Base-by-base conservation (phyloP, 1,140 invertebrate genomes). In the Subanguina moxae region DNA sequence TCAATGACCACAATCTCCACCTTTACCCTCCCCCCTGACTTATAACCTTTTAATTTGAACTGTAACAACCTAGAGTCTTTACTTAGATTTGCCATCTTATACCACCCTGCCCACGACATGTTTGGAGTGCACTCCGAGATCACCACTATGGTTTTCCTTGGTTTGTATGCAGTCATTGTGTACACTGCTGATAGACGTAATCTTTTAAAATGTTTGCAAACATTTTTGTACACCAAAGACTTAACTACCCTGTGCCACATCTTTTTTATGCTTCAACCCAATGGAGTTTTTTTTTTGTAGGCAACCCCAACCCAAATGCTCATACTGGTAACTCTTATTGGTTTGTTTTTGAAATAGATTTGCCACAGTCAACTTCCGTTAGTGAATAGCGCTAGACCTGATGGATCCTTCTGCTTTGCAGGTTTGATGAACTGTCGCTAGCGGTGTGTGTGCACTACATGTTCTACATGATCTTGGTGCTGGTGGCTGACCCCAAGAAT, bases 401-500 rank as follows among this genome's bases (percentile, higher is more conserved):
- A 38, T 11, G 3, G 32, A 11, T 11, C 32, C 11, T 38, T 38
- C 11, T 38, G 32, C 32, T 38, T 38, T 52, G 1, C 23, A 52
- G 48, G 48, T 52, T 52, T 77, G 83, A 82, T 69, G 64, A 78
- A 57, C 43, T 83, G 57, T 67, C 82, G 71, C 73, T 81, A 77
- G 71, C 76, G 80, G 48, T 76, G 67, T 69, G 68, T 78, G 27
- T 87, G 1, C 85, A 87, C 70, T 87, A 86, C 71, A 73, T 82
- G 0, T 82, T 86, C 48, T 87, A 85, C 72, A 69, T 86, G 62
- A 76, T 84, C 30, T 82, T 87, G 62, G 84, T 84, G 30, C 48
- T 89, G 3, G 87, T 87, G 74, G 87, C 87, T 30, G 83, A 88
- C 76, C 89, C 90, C 1, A 87, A 89, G 75, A 84, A 86, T 48